Evolutionary conservation across 2,888 invertebrate species (phyloP).

Genomic region (Andrena bucephala): DNA sequence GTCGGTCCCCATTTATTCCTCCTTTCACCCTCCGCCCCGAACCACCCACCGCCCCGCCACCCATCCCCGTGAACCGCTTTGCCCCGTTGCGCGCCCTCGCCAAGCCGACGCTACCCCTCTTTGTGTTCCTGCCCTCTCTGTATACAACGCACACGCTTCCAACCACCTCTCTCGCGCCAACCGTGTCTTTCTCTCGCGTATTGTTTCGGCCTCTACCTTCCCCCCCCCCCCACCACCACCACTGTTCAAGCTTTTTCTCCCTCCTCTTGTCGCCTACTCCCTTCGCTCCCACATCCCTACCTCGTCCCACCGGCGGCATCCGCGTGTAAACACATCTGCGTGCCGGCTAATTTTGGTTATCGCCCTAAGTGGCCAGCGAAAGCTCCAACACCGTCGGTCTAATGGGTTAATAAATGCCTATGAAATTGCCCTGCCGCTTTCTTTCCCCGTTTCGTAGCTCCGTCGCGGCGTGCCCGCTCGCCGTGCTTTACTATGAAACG

Average conservation of each 20-base stretch:
- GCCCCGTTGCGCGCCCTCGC: constrained; percentile 33
- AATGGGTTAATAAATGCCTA: constrained; percentile 27
- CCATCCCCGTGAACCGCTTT: constrained; percentile 36
- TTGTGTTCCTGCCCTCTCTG: constrained; percentile 58
- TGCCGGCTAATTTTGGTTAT: constrained; percentile 67
- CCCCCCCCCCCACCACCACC: constrained; percentile 11
- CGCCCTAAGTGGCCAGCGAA: constrained; percentile 35
- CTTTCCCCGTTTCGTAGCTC: constrained; percentile 1
- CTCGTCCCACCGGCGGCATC: not conserved
- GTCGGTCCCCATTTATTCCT: constrained; percentile 78
- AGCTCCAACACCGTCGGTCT: constrained; percentile 15
- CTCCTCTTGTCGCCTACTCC: constrained; percentile 3
- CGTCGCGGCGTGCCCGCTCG: too few species aligned
- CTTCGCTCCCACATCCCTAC: not conserved
- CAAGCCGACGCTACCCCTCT: constrained; percentile 37
- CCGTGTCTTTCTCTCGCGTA: constrained; percentile 4
- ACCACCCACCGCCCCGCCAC: constrained; percentile 56
- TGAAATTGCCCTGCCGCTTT: constrained; percentile 1
- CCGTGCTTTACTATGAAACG: not conserved
- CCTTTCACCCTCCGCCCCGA: constrained; percentile 49
- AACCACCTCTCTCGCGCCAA: not conserved
- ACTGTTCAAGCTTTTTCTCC: not conserved
- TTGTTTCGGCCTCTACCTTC: constrained; percentile 3
- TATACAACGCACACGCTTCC: constrained; percentile 48
- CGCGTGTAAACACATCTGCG: constrained; percentile 70